These are phyloP conservation scores for Cyclophora albipunctata DNA, from an alignment of 2,888 invertebrate species.

Conservation along the genomic window DNA sequence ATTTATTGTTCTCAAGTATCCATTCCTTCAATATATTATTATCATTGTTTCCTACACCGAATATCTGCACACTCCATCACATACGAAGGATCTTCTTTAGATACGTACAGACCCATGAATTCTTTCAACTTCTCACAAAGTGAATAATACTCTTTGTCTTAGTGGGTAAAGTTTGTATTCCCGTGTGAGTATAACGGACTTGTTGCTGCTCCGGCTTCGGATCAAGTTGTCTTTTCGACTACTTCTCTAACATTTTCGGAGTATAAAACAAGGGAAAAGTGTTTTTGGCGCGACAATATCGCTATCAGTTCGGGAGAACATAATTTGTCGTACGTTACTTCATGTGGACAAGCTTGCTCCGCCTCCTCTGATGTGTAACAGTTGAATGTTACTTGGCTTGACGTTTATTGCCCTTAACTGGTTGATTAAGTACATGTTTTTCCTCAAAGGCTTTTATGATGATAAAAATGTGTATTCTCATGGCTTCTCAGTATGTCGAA, in stretches of 20 bases:
- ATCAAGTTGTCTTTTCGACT: constrained; percentile 67
- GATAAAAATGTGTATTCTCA: constrained; percentile 12
- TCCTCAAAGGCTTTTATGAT: constrained; percentile 10
- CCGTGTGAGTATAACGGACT: constrained; percentile 41
- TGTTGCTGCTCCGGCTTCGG: constrained; percentile 62
- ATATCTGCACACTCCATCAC: constrained; percentile 45
- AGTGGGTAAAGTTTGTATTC: constrained; percentile 40
- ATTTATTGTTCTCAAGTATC: constrained; percentile 21
- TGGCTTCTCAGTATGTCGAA: constrained; percentile 3
- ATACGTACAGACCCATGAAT: constrained; percentile 44
- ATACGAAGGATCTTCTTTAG: constrained; percentile 50
- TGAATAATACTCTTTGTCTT: constrained; percentile 37
- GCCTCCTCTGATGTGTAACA: constrained; percentile 18
- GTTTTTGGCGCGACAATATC: constrained; percentile 57
- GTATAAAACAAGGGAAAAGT: constrained; percentile 52
- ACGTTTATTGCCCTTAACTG: constrained; percentile 24
- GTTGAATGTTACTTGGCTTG: constrained; percentile 13
- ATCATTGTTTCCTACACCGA: constrained; percentile 27
- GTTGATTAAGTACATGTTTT: constrained; percentile 8
- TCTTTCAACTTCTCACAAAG: constrained; percentile 23
- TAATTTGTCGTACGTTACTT: constrained; percentile 58
- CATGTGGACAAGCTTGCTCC: constrained; percentile 38
- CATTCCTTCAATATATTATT: constrained; percentile 27
- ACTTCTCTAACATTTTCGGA: constrained; percentile 54
- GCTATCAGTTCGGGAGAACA: constrained; percentile 57